A percentile compares a stretch with the other conserved stretches of the same genome.
These are phyloP conservation scores for Anser cygnoides DNA, from an alignment of 2,113 vertebrate species.

Conservation along the genomic window DNA sequence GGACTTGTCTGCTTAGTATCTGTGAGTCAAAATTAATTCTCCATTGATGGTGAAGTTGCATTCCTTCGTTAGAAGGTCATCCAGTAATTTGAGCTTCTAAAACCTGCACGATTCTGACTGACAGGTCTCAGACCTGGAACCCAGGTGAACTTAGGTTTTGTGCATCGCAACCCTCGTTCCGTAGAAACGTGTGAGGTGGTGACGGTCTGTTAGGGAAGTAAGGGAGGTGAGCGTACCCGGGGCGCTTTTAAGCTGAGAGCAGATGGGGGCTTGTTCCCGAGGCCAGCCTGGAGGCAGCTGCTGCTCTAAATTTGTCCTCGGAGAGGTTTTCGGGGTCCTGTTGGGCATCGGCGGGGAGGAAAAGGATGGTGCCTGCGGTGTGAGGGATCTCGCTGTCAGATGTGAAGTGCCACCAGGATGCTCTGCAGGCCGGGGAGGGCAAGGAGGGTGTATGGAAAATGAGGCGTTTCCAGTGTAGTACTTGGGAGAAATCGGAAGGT, in stretches of 20 bases:
- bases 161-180: fast-evolving
- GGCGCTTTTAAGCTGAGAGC: not conserved
- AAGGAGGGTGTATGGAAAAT: not conserved
- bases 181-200: fast-evolving
- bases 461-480: not conserved
- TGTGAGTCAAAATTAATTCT: not conserved
- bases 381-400: not conserved
- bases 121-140: not conserved
- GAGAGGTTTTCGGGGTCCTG: not conserved
- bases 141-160: not conserved
- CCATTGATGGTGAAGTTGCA: not conserved
- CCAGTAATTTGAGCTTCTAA: not conserved
- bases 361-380: not conserved
- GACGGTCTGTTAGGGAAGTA: not conserved
- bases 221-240: not conserved
- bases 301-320: not conserved
- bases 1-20: not conserved
- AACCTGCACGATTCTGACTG: not conserved
- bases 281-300: not conserved
- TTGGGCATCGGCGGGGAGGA: not conserved
- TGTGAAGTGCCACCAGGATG: fast-evolving
- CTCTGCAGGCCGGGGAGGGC: not conserved
- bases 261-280: not conserved
- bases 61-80: not conserved
- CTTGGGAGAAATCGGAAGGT: not conserved